Evolutionary conservation across 1,140 invertebrate species (phyloP), one percentile per base, ranked within the genome.

Genomic region (Drosophila prosaltans): DNA sequence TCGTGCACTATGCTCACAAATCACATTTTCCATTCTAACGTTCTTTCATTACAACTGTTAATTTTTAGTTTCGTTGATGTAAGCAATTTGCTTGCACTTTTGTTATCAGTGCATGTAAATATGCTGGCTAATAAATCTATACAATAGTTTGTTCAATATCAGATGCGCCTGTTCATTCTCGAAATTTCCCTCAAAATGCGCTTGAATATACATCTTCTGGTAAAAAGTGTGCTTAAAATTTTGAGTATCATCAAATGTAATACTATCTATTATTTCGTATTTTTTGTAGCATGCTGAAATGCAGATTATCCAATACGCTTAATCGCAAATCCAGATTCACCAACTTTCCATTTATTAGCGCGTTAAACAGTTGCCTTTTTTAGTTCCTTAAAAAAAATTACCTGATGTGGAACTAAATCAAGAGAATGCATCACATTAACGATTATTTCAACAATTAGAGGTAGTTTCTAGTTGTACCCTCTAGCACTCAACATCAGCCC

Each of bases 331-430:
- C 94, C 94, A 94, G 95, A 63, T 93, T 93, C 0, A 97, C 91
- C 73, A 94, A 94, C 36, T 93, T 92, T 1, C 96, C 95, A 77
- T 96, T 96, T 10, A 97, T 92, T 48, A 96, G 94, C 45, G 92
- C 93, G 92, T 97, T 97, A 83, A 95, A 95, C 80, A 97, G 96
- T 7, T 72, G 76, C 72, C 96, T 95, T n/a, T 94, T 92, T 93
- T 80, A 94, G 93, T 79, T 95, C 93, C 69, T 95, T 95, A 65
- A 97, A 94, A 1, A 95, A 97, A 69, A 96, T 88, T 1, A 94
- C 92, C 70, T 93, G 90, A 4, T 93, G 93, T 4, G 95, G 81
- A 30, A 93, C 75, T 1, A 93, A 77, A 1, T 93, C 81, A 45
- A 94, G 93, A 1, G 92, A 92, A 2, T 92, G 92, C 89, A 97